These are phyloP conservation scores for Hydractinia symbiolongicarpus DNA, from an alignment of 30 jellyfish, hydroid and myxozoan genomes.

Conservation along the genomic window DNA sequence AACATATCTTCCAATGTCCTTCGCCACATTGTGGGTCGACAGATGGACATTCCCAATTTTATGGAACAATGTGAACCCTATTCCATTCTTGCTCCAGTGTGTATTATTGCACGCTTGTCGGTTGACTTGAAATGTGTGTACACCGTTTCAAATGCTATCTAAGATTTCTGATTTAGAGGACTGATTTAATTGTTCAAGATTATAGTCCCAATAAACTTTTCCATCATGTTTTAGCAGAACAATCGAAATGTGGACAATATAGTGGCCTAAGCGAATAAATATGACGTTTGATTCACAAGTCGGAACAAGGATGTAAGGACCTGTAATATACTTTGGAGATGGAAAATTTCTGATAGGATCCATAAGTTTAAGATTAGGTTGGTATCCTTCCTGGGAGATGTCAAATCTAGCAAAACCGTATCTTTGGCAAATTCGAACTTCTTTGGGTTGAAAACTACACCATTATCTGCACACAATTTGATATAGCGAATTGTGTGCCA, in stretches of 20 bases:
- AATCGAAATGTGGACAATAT: too few species aligned
- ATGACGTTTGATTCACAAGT: too few species aligned
- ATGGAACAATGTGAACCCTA: conserved; percentile 47
- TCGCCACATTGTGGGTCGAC: conserved; percentile 39
- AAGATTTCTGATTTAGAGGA: conserved; percentile 26
- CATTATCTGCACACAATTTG: too few species aligned
- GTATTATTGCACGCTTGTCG: conserved; percentile 56
- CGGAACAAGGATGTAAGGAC: too few species aligned
- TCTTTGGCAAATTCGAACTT: conserved; percentile 42
- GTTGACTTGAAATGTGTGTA: conserved; percentile 20
- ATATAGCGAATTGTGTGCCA: too few species aligned
- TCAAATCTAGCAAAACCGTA: conserved; percentile 53
- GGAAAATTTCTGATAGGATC: too few species aligned
- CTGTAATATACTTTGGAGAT: conserved; percentile 14
- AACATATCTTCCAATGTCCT: conserved; percentile 44
- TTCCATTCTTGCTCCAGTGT: conserved; percentile 58
- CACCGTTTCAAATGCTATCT: conserved; percentile 42
- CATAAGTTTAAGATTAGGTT: conserved; percentile 32
- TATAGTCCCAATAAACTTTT: too few species aligned
- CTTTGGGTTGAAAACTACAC: too few species aligned
- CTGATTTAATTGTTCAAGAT: conserved; percentile 1
- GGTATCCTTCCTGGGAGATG: conserved; percentile 29
- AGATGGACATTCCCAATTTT: conserved; percentile 44
- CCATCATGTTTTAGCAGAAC: conserved; percentile 43
- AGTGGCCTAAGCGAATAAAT: too few species aligned